Conservation (phyloP, 2,888 invertebrate genomes). For the Hypena proboscidalis region DNA sequence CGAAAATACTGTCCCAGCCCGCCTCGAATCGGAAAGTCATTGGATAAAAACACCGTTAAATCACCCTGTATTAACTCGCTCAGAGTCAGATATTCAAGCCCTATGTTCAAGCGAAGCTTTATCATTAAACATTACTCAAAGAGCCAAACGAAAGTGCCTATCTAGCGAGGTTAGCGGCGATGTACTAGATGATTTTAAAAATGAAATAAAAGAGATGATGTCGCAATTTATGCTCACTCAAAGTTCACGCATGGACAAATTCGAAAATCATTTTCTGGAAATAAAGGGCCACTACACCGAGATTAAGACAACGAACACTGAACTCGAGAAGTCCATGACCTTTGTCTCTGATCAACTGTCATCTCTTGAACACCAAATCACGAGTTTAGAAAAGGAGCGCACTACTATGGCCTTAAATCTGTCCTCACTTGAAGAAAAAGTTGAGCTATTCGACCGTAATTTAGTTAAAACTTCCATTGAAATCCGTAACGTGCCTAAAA, state of each 20-base stretch:
- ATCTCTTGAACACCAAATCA: neutral
- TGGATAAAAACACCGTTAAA: too few species aligned
- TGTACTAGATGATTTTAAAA: neutral
- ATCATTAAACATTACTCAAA: neutral
- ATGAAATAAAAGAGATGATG: neutral
- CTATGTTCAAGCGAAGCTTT: neutral
- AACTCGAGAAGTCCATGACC: neutral
- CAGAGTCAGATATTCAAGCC: neutral
- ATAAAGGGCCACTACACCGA: neutral
- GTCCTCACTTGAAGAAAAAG: neutral
- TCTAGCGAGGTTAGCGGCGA: too few species aligned
- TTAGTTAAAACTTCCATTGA: constrained; percentile 1
- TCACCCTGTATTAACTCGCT: neutral
- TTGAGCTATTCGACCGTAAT: neutral
- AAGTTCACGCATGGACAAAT: neutral
- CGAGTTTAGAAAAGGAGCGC: constrained; percentile 1
- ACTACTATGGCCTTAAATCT: neutral
- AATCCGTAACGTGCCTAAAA: constrained; percentile 5
- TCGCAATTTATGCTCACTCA: neutral
- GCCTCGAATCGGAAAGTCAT: too few species aligned
- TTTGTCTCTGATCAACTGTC: neutral
- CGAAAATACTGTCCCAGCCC: too few species aligned
- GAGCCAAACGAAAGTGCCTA: neutral
- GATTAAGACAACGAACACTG: neutral
- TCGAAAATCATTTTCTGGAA: neutral